Conservation (phyloP, 2,888 invertebrate species). For the Ormyrus rosae region DNA sequence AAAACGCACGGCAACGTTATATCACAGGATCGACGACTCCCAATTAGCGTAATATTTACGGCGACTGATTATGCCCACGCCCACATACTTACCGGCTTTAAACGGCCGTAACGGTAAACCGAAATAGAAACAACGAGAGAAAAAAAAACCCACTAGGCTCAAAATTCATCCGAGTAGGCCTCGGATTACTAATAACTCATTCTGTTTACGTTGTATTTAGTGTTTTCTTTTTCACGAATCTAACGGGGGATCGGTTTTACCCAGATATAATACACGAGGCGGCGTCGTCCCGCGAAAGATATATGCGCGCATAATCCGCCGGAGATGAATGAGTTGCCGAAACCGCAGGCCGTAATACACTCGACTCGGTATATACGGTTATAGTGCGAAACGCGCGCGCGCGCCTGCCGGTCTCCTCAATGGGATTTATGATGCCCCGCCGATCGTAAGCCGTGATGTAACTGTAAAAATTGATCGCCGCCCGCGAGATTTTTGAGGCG, state of each 20-base stretch:
- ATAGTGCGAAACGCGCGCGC: background rate
- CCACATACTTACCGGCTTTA: background rate
- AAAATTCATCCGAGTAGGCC: background rate
- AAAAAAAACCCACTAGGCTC: background rate
- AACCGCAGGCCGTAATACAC: background rate
- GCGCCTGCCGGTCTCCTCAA: background rate
- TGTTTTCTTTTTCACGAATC: constrained; percentile 44
- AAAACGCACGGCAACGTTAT: no score
- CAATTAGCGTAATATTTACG: background rate
- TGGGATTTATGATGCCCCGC: constrained; percentile 32
- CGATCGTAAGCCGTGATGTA: constrained; percentile 42
- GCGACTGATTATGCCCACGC: background rate
- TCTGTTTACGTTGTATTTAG: constrained; percentile 51
- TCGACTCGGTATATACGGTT: no score
- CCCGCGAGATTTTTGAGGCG: background rate
- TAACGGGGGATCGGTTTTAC: constrained; percentile 47
- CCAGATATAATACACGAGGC: no score
- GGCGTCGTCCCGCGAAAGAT: no score
- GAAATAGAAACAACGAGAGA: background rate
- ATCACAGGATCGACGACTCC: background rate
- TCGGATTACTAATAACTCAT: constrained; percentile 39
- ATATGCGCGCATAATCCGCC: background rate
- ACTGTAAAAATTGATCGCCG: constrained; percentile 28
- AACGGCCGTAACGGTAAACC: constrained; percentile 32
- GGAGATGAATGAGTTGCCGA: constrained; percentile 38